These are phyloP conservation scores for Holcopasites calliopsidis DNA, from an alignment of 1,140 invertebrate genomes.

Conservation along the genomic window DNA sequence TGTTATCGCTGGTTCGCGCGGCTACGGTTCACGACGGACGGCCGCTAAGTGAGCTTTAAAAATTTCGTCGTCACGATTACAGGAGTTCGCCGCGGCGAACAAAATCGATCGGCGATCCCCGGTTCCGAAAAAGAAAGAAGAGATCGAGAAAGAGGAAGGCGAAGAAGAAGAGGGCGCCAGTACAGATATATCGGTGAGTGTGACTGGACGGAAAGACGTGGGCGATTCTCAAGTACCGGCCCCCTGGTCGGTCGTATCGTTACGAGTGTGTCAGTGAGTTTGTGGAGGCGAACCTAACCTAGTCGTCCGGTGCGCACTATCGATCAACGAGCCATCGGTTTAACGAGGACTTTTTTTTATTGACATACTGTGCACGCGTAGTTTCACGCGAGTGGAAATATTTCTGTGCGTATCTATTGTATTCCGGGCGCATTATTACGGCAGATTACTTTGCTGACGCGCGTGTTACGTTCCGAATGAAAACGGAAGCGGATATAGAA, in stretches of 20 bases:
- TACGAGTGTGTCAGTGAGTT: conserved; percentile 67
- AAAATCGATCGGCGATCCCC: conserved; percentile 33
- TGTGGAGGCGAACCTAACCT: conserved; percentile 64
- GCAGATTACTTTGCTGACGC: neutral
- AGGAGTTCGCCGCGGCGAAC: neutral
- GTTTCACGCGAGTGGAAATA: neutral
- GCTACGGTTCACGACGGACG: neutral
- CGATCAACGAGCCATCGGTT: conserved; percentile 46
- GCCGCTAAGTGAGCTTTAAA: neutral
- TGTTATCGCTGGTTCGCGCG: neutral
- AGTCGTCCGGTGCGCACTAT: conserved; percentile 45
- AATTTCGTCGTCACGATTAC: neutral
- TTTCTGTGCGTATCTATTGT: neutral
- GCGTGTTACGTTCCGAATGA: neutral
- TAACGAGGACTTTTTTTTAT: neutral
- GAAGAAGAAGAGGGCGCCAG: conserved; percentile 60
- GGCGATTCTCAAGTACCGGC: conserved; percentile 58
- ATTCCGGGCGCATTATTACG: too few relatives aligned
- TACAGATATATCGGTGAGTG: conserved; percentile 51
- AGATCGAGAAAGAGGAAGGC: conserved; percentile 13
- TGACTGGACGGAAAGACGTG: conserved; percentile 64
- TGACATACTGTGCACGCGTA: neutral
- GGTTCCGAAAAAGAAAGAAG: neutral
- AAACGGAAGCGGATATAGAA: neutral
- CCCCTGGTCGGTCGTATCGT: conserved; percentile 38